Evolutionary conservation across 2,113 vertebrate genomes (phyloP), one percentile per base, ranked within the genome.

Genomic region (Zapornia atra): DNA sequence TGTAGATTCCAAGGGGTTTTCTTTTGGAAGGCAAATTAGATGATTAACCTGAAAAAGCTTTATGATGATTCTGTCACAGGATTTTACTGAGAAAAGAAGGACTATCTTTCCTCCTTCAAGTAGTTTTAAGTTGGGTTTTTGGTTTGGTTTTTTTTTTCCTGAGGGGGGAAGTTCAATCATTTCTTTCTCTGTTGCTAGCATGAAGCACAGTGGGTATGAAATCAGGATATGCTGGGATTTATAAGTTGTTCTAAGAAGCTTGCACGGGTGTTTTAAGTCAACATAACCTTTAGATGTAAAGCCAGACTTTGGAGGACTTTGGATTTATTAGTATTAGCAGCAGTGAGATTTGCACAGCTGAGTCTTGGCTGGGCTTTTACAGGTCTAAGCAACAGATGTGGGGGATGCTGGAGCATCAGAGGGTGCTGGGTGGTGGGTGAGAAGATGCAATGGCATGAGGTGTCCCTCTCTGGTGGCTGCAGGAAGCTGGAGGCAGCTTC

Each of bases 21-120:
- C 85, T 93, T 94, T 90, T 90, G 71, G 79, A 88, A 95, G 68
- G 79, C 85, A 88, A 87, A 92, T 86, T 28, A 80, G 82, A 46
- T 81, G 78, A 63, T 94, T 95, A 95, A 92, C 76, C 83, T 95
- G 86, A 78, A 91, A 46, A 60, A 95, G 82, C 34, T 88, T 90
- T 66, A 18, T 40, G 77, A 50, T 77, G 68, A 59, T 91, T 94
- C 44, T 2, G 4, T 89, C 59, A 51, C 42, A 63, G 33, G 38
- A 54, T 86, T 86, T 80, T 54, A 53, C 44, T 29, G 34, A 48
- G 65, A 61, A 1, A 0, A 3, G 28, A 68, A 44, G 26, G 64
- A 73, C 33, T 70, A 42, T 36, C 38, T 86, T 95, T 75, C 10
- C 9, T 38, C 4, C 66, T 88, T 81, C 33, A 26, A 72, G 61